Evolutionary conservation across 2,113 vertebrate genomes (phyloP).

Genomic region (Spilogale gracilis): DNA sequence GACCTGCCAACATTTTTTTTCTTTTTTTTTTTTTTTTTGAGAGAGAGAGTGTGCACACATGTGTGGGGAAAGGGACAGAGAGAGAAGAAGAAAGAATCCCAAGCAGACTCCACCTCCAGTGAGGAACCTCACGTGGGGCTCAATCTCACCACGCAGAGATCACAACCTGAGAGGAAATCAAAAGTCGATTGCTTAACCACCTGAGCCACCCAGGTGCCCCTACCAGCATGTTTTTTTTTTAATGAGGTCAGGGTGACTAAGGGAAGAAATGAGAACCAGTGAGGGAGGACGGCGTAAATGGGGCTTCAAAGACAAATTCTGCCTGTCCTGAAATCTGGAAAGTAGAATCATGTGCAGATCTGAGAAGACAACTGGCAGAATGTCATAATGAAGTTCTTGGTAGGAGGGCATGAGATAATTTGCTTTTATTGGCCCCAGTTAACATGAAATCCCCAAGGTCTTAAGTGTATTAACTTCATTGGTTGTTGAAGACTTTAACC

Average conservation of each 20-base stretch:
- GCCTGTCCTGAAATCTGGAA: not conserved
- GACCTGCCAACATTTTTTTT: not conserved
- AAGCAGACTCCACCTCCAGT: not conserved
- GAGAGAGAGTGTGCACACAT: not conserved
- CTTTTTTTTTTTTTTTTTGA: not conserved
- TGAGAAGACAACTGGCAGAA: not conserved
- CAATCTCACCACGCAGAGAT: not conserved
- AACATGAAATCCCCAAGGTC: constrained; percentile 37
- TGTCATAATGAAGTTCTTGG: not conserved
- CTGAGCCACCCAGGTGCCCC: not conserved
- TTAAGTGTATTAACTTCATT: constrained; percentile 35
- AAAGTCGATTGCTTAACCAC: not conserved
- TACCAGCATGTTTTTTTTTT: not conserved
- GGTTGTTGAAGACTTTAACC: constrained; percentile 22
- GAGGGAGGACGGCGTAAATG: not conserved
- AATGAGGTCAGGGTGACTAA: not conserved
- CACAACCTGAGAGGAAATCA: not conserved
- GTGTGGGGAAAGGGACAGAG: not conserved
- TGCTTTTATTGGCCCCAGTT: constrained; percentile 13
- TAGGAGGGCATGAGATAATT: constrained; percentile 47
- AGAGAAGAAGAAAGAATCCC: not conserved
- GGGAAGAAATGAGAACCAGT: not conserved
- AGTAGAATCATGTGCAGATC: not conserved
- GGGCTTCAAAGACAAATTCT: not conserved
- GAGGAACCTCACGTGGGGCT: not conserved